A percentile compares a stretch with the other conserved stretches of the same genome.
These are phyloP conservation scores for Cnemophilus loriae DNA, from an alignment of 2,113 vertebrate species.

Conservation along the genomic window DNA sequence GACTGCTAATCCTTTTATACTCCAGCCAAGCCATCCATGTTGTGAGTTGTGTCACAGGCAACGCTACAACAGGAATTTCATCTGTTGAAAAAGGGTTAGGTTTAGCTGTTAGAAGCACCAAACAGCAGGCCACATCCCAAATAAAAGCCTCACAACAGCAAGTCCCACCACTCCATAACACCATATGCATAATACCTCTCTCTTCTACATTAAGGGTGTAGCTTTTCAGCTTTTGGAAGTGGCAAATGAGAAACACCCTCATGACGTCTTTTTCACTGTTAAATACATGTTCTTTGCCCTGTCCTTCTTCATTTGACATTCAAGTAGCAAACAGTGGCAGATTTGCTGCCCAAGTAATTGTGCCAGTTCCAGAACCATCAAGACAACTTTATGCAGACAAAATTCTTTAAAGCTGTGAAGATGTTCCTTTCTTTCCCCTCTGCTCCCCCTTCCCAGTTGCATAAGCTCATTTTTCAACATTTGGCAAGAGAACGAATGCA, in stretches of 20 bases:
- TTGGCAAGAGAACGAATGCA: background rate
- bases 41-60: background rate
- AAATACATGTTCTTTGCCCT: background rate
- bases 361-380: background rate
- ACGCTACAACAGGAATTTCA: background rate
- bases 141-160: background rate
- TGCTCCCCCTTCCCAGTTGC: background rate
- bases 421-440: background rate
- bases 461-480: slow-evolving; percentile 32
- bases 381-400: background rate
- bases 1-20: background rate
- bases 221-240: background rate
- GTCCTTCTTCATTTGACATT: background rate
- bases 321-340: background rate
- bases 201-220: background rate
- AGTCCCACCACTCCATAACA: background rate
- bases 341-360: background rate
- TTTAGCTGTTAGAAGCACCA: background rate
- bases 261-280: background rate
- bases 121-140: background rate
- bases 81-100: background rate
- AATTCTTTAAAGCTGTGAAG: background rate
- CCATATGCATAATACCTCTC: background rate
- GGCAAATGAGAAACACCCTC: background rate
- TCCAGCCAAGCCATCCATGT: background rate